Percentiles rank a stretch among this genome's conserved stretches.
phyloP scores from a whole-genome alignment of 2,888 invertebrate species.

The Aricia artaxerxes region DNA sequence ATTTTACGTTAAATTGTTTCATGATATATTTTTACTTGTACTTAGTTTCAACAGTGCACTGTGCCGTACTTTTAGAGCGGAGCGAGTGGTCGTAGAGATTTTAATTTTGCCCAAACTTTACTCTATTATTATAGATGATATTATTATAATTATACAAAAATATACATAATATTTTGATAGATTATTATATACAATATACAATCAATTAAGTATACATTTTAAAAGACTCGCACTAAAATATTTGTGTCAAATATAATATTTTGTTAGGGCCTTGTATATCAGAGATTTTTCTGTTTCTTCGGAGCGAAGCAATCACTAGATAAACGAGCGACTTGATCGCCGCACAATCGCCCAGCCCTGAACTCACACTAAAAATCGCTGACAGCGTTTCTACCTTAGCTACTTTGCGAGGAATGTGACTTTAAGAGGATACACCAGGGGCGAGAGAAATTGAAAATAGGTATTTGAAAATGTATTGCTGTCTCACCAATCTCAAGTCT shows the following conservation, averaged over 20 bases:
- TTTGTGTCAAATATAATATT: conserved; percentile 3
- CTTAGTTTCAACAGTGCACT: not conserved
- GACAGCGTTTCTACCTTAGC: no score
- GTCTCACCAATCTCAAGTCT: no score
- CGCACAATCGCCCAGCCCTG: not conserved
- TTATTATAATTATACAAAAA: conserved; percentile 2
- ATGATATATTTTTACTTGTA: not conserved
- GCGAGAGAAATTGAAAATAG: no score
- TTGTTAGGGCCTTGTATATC: not conserved
- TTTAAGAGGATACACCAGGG: no score
- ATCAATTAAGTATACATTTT: not conserved
- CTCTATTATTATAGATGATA: not conserved
- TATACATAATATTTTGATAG: conserved; percentile 2
- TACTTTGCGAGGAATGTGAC: not conserved
- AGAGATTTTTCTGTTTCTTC: not conserved
- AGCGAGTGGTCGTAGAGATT: not conserved
- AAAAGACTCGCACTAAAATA: not conserved
- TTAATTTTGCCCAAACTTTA: not conserved
- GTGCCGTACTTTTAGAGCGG: not conserved
- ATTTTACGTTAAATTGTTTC: no score
- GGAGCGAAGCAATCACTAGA: not conserved
- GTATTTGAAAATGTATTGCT: no score
- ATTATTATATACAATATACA: not conserved
- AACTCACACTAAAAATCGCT: not conserved
- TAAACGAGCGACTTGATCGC: not conserved